Base-by-base conservation (phyloP, 2,888 invertebrate genomes). In the Spilarctia lutea region DNA sequence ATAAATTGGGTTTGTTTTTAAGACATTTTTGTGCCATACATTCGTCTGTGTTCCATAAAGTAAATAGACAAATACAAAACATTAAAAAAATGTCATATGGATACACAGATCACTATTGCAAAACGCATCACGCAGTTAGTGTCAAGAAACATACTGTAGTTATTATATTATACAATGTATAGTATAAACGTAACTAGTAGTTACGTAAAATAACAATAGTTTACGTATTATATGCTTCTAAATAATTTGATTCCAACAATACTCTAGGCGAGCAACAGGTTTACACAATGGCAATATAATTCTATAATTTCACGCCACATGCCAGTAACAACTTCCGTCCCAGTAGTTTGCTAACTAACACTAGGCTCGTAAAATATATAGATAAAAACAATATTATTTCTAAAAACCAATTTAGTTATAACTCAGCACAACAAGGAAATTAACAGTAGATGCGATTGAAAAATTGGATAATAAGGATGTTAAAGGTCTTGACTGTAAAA, bases 171-270 rank as follows among this genome's bases (percentile, higher is more conserved):
- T 60, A 60, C 27, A 27, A 60, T 60, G 27, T 27, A 60, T 27
- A 13, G 27, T 60, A 27, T 13, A 10, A 27, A 60, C 27, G 60
- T 60, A 60, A 60, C 27, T 56, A 56, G 60, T 27, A 11, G 27
- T 60, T 60, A 60, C 60, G 27, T 60, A 60, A 4, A 13, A 60
- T 60, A 27, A n/a, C 27, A 60, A n/a, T n/a, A 56, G 11, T 60
- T 27, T 27, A 60, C 16, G 3, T 27, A 60, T 60, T 60, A n/a
- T 27, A 60, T 27, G 27, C 60, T 27, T 27, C 13, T 60, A 56
- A n/a, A 60, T 60, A 60, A 60, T 60, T 60, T 60, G 60, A 60
- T 60, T 60, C 60, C 11, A 60, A 60, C 27, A 60, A 60, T 60
- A n/a, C 60, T 27, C 16, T 60, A 60, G 16, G 60, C 13, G 27